Conservation (phyloP, 2,888 invertebrate genomes). For the Perithous albicinctus region DNA sequence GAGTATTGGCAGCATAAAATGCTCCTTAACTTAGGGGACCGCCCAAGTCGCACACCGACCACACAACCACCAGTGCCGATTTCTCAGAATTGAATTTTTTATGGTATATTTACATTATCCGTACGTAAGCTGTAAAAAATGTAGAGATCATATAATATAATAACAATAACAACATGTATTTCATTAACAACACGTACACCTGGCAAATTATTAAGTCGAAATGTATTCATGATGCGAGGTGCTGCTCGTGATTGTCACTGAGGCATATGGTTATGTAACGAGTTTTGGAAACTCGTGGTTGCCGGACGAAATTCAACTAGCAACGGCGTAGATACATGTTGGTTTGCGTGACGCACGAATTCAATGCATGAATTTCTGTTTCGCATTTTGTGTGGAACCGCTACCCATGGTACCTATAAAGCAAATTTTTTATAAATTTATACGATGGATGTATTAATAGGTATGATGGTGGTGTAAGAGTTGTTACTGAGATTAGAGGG, state of each 20-base stretch:
- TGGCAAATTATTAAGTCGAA: neutral
- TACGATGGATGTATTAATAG: conserved; percentile 11
- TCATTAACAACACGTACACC: too few relatives aligned
- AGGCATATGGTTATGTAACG: conserved; percentile 46
- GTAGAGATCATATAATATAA: too few relatives aligned
- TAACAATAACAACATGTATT: conserved; percentile 7
- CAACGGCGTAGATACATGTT: conserved; percentile 9
- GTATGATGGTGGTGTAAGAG: neutral
- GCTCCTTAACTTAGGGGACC: too few relatives aligned
- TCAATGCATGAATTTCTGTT: conserved; percentile 52
- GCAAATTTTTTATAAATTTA: conserved; percentile 27
- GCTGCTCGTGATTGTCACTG: conserved; percentile 30
- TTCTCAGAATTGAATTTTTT: too few relatives aligned
- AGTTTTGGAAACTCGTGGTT: conserved; percentile 48
- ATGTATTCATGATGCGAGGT: conserved; percentile 28
- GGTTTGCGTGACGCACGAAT: conserved; percentile 44
- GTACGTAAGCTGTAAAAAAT: too few relatives aligned
- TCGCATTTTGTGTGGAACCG: neutral
- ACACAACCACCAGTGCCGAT: too few relatives aligned
- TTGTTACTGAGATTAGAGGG: conserved; percentile 27
- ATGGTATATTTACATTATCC: too few relatives aligned
- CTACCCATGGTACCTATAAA: neutral
- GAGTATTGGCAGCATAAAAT: too few relatives aligned
- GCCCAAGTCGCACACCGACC: too few relatives aligned
- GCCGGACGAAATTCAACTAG: conserved; percentile 17